Base-by-base conservation (phyloP, 1,140 invertebrate genomes). In the Eriosoma lanigerum region DNA sequence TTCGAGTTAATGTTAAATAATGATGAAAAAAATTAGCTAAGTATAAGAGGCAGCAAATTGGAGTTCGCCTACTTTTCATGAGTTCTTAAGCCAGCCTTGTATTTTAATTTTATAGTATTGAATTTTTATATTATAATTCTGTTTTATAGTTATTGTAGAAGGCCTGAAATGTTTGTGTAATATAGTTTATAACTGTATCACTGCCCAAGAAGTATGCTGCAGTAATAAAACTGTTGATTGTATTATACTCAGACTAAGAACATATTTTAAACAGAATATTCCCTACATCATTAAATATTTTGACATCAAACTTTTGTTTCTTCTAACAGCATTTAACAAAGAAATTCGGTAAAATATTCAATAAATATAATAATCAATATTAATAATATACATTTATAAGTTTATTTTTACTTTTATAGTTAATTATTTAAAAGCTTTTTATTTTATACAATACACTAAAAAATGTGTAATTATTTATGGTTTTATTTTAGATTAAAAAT, bases 131-230 rank as follows among this genome's bases (percentile, higher is more conserved):
- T 68, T 70, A n/a, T 29, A 8, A 38, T 81, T 75, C 0, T 56
- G 10, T 82, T 82, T 89, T 87, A 50, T 84, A 90, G 90, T 91
- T 82, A 88, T 89, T 15, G 84, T 93, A 10, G 95, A 97, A 86
- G 91, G 93, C 0, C 85, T 94, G 64, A 98, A 97, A 87, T 92
- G 94, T 84, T 85, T 98, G 3, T 96, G 93, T 84, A 98, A 98
- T 86, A 86, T 97, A 60, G 88, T 96, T 64, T 97, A 90, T 85
- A 95, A 97, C 85, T 94, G 92, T 86, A 84, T 86, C 66, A 89
- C 89, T 62, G 90, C 91, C 0, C 91, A 92, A 82, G 88, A 87
- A 81, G 86, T 92, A 52, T 92, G 93, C 85, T 88, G 90, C 66
- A 88, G 91, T 82, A 93, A 92, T 85, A 88, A 88, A 19, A 91